These are phyloP conservation scores for Aphrophora alni DNA, from an alignment of 2,888 invertebrate genomes.

Conservation along the genomic window DNA sequence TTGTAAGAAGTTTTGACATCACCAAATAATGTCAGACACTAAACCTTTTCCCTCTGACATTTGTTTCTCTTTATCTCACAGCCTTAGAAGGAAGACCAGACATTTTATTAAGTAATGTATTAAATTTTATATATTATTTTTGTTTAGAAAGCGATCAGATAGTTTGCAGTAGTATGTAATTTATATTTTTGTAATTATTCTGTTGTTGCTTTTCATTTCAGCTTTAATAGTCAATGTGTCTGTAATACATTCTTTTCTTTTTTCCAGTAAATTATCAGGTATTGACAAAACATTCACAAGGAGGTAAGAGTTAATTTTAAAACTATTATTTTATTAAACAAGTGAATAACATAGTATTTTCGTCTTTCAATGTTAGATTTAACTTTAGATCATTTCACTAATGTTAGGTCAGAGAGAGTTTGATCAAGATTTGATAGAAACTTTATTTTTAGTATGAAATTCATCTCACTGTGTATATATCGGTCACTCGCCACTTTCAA, in stretches of 20 bases:
- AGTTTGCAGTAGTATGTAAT: background rate
- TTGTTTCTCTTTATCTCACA: no score
- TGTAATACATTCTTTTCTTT: slow-evolving; percentile 2
- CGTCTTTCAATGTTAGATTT: background rate
- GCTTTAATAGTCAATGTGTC: background rate
- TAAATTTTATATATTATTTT: no score
- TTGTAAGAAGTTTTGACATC: no score
- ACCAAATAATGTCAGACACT: no score
- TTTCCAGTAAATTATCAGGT: slow-evolving; percentile 9
- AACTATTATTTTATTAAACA: background rate
- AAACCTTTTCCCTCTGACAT: no score
- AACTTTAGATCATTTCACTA: background rate
- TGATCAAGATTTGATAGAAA: background rate
- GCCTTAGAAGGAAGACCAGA: no score
- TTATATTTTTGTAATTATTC: background rate
- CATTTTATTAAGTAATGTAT: no score
- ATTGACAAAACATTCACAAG: background rate
- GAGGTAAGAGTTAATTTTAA: background rate
- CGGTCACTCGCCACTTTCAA: no score
- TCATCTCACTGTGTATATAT: background rate
- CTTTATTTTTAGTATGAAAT: background rate
- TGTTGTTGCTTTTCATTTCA: background rate
- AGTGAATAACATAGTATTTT: background rate
- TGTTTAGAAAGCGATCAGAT: no score
- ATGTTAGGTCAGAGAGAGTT: background rate